Percentiles rank a stretch among this genome's conserved stretches.
Conservation (phyloP, 2,113 vertebrate genomes). For the Limnothrissa miodon region DNA sequence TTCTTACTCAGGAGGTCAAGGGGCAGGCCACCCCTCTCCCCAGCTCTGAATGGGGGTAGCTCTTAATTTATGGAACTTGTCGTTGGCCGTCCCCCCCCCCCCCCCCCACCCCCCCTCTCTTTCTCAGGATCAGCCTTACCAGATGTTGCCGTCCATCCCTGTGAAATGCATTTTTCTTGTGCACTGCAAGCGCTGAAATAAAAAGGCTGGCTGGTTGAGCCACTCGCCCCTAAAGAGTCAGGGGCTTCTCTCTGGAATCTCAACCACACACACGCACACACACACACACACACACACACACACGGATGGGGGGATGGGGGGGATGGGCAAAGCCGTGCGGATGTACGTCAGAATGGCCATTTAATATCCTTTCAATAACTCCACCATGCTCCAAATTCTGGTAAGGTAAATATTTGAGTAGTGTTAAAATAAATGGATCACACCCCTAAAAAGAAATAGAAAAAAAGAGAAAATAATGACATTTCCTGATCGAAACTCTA, state of each 20-base stretch:
- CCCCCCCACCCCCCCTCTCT: background rate
- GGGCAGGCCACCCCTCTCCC: constrained; percentile 47
- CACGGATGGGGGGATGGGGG: background rate
- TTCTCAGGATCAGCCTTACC: constrained; percentile 11
- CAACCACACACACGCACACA: too few species aligned
- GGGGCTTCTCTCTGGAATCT: background rate
- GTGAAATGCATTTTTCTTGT: constrained; percentile 14
- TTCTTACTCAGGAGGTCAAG: constrained; percentile 62
- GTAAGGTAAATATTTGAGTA: constrained; percentile 33
- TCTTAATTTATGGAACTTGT: constrained; percentile 51
- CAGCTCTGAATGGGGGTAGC: constrained; percentile 45
- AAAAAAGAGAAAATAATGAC: background rate
- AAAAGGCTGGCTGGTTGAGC: background rate
- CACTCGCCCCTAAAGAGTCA: background rate
- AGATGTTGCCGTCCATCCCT: constrained; percentile 10
- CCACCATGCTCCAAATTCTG: constrained; percentile 21
- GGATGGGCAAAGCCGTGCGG: background rate
- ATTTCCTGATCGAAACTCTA: background rate
- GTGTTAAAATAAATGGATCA: constrained; percentile 29
- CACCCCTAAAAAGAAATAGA: constrained; percentile 17
- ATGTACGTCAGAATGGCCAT: background rate
- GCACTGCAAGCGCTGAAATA: background rate
- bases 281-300: too few species aligned
- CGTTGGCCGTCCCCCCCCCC: constrained; percentile 33
- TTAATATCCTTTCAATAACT: constrained; percentile 42